Base-by-base conservation (phyloP, 1,140 invertebrate species). In the Rhizoglyphus robini region DNA sequence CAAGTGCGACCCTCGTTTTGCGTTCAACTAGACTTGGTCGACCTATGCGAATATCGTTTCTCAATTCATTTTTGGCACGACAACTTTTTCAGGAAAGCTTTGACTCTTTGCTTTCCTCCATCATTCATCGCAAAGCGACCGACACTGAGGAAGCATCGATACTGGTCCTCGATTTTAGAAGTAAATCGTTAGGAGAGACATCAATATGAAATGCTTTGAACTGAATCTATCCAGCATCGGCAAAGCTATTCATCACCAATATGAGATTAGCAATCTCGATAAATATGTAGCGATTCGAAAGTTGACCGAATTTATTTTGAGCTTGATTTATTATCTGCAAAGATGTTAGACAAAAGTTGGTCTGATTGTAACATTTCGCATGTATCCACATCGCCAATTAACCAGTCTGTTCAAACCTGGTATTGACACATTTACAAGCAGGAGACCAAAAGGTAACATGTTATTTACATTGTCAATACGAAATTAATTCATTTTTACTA, bases 1-100 rank as follows among this genome's bases (percentile, higher is more conserved):
- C 90, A 96, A 79, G 84, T 87, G 69, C 83, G 96, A 23, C 79
- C 99, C 29, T 88, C 91, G 70, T 97, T 97, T 78, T 95, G 95
- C 13, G 86, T 97, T 32, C 87, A 90, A 70, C 81, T 86, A 54
- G 94, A 99, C 74, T 78, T 99, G 4, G 81, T 94, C 65, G 93
- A 98, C 74, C 79, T 99, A 86, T 98, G 76, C 82, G 87, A 67
- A 76, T 99, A 34, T 81, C 87, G 8, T 81, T 85, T 69, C 75
- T 99, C 36, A 93, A 90, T 76, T 88, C 88, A 1, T 80, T 86
- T 65, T 81, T 86, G 68, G 95, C 94, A 1, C 80, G 95, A 72
- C 82, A 84, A 32, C 76, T 98, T 4, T 93, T 84, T 73, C 84
- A 91, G 77, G 82, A 82, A 32, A 90, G 89, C n/a, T 85, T 90